A percentile compares a stretch with the other conserved stretches of the same genome.
phyloP scores from a whole-genome alignment of 1,140 invertebrate species.

The Drosophila micromelanica region DNA sequence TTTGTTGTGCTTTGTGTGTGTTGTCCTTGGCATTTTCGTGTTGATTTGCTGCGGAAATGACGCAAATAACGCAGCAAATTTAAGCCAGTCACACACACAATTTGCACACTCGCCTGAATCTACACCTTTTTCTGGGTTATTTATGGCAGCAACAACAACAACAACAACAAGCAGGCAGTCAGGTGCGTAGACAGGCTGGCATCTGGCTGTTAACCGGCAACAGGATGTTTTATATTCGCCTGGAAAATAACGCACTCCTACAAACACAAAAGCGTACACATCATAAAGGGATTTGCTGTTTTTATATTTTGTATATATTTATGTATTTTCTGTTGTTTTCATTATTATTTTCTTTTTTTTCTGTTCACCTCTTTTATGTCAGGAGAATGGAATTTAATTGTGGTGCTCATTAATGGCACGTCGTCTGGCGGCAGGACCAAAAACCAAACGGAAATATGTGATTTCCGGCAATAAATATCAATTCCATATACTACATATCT shows the following conservation, averaged over 20 bases:
- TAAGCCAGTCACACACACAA: constrained; percentile 68
- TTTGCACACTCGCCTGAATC: constrained; percentile 37
- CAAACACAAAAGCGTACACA: constrained; percentile 26
- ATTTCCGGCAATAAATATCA: constrained; percentile 78
- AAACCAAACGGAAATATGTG: constrained; percentile 69
- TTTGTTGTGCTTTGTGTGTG: constrained; percentile 21
- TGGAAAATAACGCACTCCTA: constrained; percentile 45
- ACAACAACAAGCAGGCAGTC: constrained; percentile 29
- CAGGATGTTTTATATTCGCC: constrained; percentile 79
- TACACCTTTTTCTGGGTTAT: constrained; percentile 62
- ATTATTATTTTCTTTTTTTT: constrained; percentile 2
- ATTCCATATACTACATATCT: constrained; percentile 30
- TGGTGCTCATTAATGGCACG: constrained; percentile 73
- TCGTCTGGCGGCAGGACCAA: constrained; percentile 37
- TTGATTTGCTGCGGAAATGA: constrained; percentile 79
- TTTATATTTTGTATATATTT: constrained; percentile 63
- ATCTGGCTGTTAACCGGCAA: constrained; percentile 54
- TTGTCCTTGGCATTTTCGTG: constrained; percentile 61
- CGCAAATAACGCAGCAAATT: constrained; percentile 81
- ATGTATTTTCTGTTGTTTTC: constrained; percentile 22
- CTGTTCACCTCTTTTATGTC: constrained; percentile 52
- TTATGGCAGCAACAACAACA: constrained; percentile 48
- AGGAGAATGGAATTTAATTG: constrained; percentile 77
- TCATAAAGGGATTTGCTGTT: constrained; percentile 50
- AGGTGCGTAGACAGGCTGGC: constrained; percentile 24